A percentile compares a stretch with the other conserved stretches of the same genome.
These are phyloP conservation scores for Vimba vimba DNA, from an alignment of 2,113 vertebrate genomes.

Conservation along the genomic window DNA sequence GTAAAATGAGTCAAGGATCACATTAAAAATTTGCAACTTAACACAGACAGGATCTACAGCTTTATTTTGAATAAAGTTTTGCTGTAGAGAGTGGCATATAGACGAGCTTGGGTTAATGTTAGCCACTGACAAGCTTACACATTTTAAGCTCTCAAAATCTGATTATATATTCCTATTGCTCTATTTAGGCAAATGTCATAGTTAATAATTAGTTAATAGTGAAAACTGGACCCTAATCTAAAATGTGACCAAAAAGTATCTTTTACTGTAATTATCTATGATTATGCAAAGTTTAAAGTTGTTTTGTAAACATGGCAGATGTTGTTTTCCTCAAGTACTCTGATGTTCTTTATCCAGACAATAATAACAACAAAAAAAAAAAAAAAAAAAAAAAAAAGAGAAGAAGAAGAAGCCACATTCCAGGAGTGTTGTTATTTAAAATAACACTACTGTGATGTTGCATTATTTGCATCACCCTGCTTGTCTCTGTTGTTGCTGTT, in stretches of 20 bases:
- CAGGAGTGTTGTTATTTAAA: not conserved
- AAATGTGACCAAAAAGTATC: too few species aligned
- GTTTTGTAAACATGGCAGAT: not conserved
- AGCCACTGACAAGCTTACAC: not conserved
- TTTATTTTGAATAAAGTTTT: conserved; percentile 1
- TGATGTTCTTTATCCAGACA: not conserved
- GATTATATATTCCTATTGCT: not conserved
- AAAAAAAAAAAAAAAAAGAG: too few species aligned
- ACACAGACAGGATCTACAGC: not conserved
- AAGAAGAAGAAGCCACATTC: too few species aligned
- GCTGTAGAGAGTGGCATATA: not conserved
- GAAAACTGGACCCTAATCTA: too few species aligned
- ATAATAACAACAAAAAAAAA: too few species aligned
- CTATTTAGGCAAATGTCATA: too few species aligned
- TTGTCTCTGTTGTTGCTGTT: not conserved
- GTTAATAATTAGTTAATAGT: too few species aligned
- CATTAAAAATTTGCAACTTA: not conserved
- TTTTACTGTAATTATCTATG: not conserved
- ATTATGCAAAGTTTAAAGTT: not conserved
- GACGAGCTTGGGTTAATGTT: not conserved
- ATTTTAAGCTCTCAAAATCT: not conserved
- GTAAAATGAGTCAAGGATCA: conserved; percentile 16
- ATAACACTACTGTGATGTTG: not conserved
- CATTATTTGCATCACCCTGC: not conserved
- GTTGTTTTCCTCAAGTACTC: not conserved